Evolutionary conservation across 1,140 invertebrate species (phyloP).

Genomic region (Polypedilum pembai): DNA sequence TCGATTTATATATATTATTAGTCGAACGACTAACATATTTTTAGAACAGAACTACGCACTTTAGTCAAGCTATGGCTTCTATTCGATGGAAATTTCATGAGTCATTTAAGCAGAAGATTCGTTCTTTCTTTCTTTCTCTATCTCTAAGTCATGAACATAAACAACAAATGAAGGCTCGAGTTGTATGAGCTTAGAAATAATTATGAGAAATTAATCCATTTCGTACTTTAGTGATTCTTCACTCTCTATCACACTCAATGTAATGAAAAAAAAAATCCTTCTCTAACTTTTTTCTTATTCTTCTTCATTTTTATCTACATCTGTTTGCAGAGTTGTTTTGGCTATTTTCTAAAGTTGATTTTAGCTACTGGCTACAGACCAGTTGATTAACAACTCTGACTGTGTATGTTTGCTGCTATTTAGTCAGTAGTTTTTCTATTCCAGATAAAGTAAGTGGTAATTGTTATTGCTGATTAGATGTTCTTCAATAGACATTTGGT

Average conservation of each 20-base stretch:
- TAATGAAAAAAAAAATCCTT: slow-evolving; percentile 1
- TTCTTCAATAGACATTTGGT: background rate
- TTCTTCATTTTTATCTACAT: too few relatives aligned
- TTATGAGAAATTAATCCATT: slow-evolving; percentile 19
- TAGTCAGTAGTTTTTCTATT: too few relatives aligned
- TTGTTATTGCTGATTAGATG: slow-evolving; percentile 13
- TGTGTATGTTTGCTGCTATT: too few relatives aligned
- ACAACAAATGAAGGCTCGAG: background rate
- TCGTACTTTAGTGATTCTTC: background rate
- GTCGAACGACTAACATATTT: background rate
- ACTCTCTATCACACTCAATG: background rate
- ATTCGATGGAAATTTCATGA: slow-evolving; percentile 9
- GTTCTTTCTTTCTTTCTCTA: background rate
- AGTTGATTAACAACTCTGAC: too few relatives aligned
- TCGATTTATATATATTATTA: background rate
- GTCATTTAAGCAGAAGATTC: background rate
- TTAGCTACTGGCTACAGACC: too few relatives aligned
- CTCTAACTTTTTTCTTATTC: background rate
- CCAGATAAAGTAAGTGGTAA: background rate
- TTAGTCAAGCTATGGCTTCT: background rate
- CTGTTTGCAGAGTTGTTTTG: too few relatives aligned
- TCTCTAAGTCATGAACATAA: background rate
- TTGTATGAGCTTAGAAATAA: background rate
- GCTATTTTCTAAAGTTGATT: too few relatives aligned
- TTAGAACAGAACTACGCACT: background rate